Base-by-base conservation (phyloP, 1,140 invertebrate genomes). In the Drosophila pseudoobscura region DNA sequence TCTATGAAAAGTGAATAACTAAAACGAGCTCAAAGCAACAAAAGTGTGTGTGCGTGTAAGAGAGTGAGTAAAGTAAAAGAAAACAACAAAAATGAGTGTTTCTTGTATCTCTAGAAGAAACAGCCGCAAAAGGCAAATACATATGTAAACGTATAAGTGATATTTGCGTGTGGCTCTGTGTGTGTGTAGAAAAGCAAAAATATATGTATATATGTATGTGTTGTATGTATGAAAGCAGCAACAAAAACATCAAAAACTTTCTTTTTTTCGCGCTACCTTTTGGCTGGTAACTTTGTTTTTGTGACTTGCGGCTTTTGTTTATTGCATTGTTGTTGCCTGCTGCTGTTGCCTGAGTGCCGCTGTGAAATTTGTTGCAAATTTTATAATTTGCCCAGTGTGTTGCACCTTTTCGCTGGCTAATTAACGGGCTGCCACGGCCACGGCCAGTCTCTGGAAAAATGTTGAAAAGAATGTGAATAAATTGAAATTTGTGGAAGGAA, bases 1-100 rank as follows among this genome's bases (percentile, higher is more conserved):
- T 82, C 83, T 88, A 83, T 78, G 83, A 87, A 87, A 87, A 87
- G 82, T 87, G 82, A 87, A 87, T 87, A 87, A 80, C 83, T 72
- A 75, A 87, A 66, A 77, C 69, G 54, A 63, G 77, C 73, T 46
- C 58, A 62, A 64, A 62, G 80, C 80, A 47, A 53, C 53, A 35
- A 26, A 31, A 47, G 47, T 56, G 43, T 64, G 35, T 44, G 54
- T 31, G 63, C 39, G 56, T 17, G 57, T 47, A 41, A 50, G 53
- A 22, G 60, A 55, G 45, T 63, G 58, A 26, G 24, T 17, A 53
- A 60, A 73, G 75, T 54, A 71, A 80, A 61, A 47, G 60, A 53
- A 70, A 20, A 17, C 15, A 22, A 47, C 20, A 59, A 46, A 71
- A 83, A 66, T 3, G 39, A 70, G 66, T 69, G n/a, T 70, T 53